Conservation (phyloP, 1,140 invertebrate species). For the Dryas iulia region DNA sequence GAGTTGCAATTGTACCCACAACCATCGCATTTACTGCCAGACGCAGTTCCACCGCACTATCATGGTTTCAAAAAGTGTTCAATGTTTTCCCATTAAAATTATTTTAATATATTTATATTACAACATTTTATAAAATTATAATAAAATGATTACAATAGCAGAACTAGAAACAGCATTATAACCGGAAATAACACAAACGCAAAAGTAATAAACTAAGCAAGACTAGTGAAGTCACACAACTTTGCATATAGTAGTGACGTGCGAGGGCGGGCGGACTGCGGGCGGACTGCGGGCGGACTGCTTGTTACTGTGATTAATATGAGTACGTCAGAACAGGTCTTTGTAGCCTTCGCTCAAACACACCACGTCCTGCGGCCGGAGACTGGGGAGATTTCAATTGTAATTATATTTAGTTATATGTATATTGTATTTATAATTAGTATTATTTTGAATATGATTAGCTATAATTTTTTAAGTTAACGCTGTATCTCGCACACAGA, state of each 20-base stretch:
- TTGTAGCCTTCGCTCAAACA: conserved; percentile 8
- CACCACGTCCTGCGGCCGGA: background rate
- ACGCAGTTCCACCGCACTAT: too few species aligned
- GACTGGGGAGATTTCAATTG: background rate
- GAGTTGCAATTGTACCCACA: too few species aligned
- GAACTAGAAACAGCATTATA: background rate
- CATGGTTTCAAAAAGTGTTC: too few species aligned
- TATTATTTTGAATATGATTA: too few species aligned
- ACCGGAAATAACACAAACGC: background rate
- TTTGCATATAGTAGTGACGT: conserved; percentile 9
- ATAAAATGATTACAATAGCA: too few species aligned
- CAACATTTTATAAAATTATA: too few species aligned
- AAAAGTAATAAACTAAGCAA: background rate
- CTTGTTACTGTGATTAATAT: conserved; percentile 7
- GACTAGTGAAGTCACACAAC: conserved; percentile 10
- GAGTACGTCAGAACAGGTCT: background rate
- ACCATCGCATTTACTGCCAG: too few species aligned
- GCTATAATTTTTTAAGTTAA: too few species aligned
- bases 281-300: conserved; percentile 5
- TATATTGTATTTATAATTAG: too few species aligned
- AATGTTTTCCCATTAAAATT: too few species aligned
- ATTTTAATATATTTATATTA: too few species aligned
- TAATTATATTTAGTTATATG: background rate
- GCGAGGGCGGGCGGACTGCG: conserved; percentile 6
- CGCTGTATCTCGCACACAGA: too few species aligned